phyloP scores from a whole-genome alignment of 2,888 invertebrate species.

The Choreutis nemorana region DNA sequence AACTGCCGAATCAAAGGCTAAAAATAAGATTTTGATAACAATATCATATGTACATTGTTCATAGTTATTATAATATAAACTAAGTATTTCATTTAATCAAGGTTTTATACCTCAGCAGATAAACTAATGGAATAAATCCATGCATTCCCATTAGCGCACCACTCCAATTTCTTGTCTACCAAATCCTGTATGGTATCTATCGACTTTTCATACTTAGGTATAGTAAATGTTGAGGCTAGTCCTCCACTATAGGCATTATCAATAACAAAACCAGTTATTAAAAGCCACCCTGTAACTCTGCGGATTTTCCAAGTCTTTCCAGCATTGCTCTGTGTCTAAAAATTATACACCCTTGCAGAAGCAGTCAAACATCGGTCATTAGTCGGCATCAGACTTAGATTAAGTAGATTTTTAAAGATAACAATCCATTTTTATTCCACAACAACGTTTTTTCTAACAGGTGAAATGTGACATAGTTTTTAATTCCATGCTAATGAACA shows the following conservation, averaged over 20 bases:
- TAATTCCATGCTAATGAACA: no score
- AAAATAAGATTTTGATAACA: no score
- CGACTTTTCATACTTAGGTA: conserved; percentile 58
- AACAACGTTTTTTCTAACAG: no score
- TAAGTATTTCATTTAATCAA: no score
- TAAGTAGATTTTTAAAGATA: no score
- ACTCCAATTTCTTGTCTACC: conserved; percentile 43
- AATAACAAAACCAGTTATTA: conserved; percentile 50
- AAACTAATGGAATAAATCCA: conserved; percentile 45
- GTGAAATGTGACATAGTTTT: no score
- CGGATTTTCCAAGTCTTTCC: conserved; percentile 9
- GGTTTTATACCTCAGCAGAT: no score
- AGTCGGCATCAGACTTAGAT: no score
- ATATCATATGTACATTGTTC: neutral
- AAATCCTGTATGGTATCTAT: conserved; percentile 61
- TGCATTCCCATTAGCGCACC: conserved; percentile 24
- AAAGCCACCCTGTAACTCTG: conserved; percentile 27
- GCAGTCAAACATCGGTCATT: no score
- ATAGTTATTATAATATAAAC: no score
- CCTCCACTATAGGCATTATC: conserved; percentile 66
- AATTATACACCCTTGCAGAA: no score
- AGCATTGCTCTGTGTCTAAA: conserved; percentile 6
- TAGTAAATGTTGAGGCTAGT: conserved; percentile 62
- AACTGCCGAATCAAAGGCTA: conserved; percentile 52
- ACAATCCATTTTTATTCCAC: no score